phyloP scores from a whole-genome alignment of 2,888 invertebrate species.

The Julus scanicus region DNA sequence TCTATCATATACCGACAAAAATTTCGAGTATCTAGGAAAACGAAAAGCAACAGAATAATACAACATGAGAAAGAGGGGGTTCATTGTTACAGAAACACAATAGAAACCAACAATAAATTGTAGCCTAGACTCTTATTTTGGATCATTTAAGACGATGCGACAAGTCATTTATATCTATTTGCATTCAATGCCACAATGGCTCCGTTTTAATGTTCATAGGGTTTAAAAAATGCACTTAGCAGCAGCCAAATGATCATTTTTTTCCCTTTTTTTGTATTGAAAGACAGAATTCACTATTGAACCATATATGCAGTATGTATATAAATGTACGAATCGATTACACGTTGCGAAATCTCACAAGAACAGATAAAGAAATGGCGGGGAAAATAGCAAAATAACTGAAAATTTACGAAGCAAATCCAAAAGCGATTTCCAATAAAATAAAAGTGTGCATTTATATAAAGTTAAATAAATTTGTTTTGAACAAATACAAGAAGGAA shows the following conservation, averaged over 20 bases:
- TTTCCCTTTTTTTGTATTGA: background rate
- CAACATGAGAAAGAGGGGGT: background rate
- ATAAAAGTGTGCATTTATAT: background rate
- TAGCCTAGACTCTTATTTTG: background rate
- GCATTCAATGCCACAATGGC: constrained; percentile 38
- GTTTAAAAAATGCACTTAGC: constrained; percentile 32
- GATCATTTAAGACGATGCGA: constrained; percentile 43
- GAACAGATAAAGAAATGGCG: background rate
- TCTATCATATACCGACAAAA: background rate
- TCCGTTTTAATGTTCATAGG: constrained; percentile 7
- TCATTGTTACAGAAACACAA: constrained; percentile 31
- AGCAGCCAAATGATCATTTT: constrained; percentile 34
- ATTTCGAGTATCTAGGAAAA: background rate
- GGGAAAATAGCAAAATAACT: constrained; percentile 25
- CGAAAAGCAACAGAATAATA: background rate
- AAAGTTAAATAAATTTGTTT: constrained; percentile 11
- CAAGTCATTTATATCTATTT: constrained; percentile 41
- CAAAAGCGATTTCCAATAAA: constrained; percentile 24
- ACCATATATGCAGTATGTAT: background rate
- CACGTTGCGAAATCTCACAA: background rate
- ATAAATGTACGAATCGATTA: background rate
- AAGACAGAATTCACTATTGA: background rate
- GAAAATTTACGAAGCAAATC: constrained; percentile 40
- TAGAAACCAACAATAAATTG: constrained; percentile 37
- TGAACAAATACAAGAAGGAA: background rate